Conservation (phyloP, 1,140 invertebrate genomes). For the Drosophila athabasca region DNA sequence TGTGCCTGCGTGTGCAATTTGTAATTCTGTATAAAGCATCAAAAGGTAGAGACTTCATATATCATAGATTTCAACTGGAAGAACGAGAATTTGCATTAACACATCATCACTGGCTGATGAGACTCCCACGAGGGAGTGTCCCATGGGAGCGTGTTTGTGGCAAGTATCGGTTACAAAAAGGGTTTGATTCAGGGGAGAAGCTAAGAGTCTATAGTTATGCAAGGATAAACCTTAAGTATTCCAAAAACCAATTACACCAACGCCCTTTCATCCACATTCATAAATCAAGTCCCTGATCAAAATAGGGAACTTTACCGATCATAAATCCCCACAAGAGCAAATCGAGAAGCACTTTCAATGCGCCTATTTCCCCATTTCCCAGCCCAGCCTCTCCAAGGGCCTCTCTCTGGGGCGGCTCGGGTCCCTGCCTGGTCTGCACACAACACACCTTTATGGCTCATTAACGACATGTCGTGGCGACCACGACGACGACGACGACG, state of each 20-base stretch:
- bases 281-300: conserved; percentile 45
- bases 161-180: neutral
- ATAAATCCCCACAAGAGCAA: conserved; percentile 34
- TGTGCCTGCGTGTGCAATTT: conserved; percentile 61
- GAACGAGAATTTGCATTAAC: conserved; percentile 46
- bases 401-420: neutral
- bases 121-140: neutral
- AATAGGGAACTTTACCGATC: conserved; percentile 36
- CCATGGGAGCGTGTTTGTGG: neutral
- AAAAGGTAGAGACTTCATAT: conserved; percentile 42
- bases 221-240: too few relatives aligned
- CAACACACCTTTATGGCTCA: conserved; percentile 73
- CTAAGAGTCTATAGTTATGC: too few relatives aligned
- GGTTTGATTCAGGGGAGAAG: neutral
- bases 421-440: conserved; percentile 16
- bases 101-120: conserved; percentile 18
- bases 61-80: conserved; percentile 47
- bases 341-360: conserved; percentile 32
- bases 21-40: conserved; percentile 67
- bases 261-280: neutral
- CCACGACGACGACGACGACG: conserved; percentile 6
- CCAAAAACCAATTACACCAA: neutral
- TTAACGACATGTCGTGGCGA: conserved; percentile 66
- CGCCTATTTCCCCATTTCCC: conserved; percentile 29
- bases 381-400: conserved; percentile 6